Evolutionary conservation across 35 echinoderm and acorn worm genomes (phyloP), one percentile per base, ranked within the genome.

Genomic region (Amphiura filiformis): DNA sequence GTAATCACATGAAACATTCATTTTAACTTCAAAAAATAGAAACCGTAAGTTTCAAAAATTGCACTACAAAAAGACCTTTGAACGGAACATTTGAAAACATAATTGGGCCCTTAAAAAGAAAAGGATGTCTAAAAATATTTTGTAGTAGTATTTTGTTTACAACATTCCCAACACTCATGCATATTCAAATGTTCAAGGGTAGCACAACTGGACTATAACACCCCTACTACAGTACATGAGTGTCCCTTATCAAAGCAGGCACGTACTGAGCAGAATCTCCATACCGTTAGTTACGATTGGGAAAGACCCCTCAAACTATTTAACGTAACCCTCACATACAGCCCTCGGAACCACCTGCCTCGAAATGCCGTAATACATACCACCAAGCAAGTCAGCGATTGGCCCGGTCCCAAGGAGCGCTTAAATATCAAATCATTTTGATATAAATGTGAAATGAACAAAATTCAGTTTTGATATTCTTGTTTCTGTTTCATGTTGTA

Each of bases 401-500:
- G 11, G 61, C 26, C 61, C 26, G 61, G 61, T 70, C 61, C 61
- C 61, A 70, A 70, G 61, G 61, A 70, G 61, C 61, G 28, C 28
- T 70, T 70, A 13, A 70, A 70, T 70, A 70, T 70, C 61, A 70
- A 70, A 70, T 70, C 61, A 70, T 70, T 70, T 70, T 70, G 61
- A 70, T 70, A 70, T 70, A n/a, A 13, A 70, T 70, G 17, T 70
- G 61, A 70, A 70, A 70, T 70, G 61, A 70, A 30, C 61, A 70
- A 70, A 70, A 70, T 70, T 70, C 61, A 70, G 61, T 70, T 70
- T 70, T 70, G 61, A 70, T 70, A 70, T 26, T 70, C 28, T 30
- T 30, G 61, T 30, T 70, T 70, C 61, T 70, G 61, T 70, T 70
- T 70, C 61, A 70, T 70, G 61, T 70, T 70, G 61, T 26, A 70